Percentiles rank a stretch among this genome's conserved stretches.
phyloP scores from a whole-genome alignment of 2,113 vertebrate species.

The Monarcha castaneiventris region DNA sequence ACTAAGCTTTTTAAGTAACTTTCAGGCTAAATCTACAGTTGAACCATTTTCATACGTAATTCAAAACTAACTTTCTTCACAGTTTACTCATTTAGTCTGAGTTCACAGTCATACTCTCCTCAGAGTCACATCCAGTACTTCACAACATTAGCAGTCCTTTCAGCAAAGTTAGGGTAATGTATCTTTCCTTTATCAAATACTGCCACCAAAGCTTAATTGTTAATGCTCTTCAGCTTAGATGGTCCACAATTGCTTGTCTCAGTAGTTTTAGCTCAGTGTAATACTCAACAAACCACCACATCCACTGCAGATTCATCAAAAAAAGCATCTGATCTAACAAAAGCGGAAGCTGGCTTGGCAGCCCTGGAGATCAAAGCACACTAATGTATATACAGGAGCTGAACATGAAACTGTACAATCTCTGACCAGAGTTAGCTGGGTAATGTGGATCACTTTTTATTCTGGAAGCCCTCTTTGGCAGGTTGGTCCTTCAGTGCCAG shows the following conservation, averaged over 20 bases:
- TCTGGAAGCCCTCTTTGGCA: not conserved
- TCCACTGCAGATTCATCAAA: constrained; percentile 34
- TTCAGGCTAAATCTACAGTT: not conserved
- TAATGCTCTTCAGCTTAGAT: constrained; percentile 8
- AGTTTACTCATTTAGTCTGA: not conserved
- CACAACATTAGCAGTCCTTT: not conserved
- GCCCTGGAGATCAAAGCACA: not conserved
- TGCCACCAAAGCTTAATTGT: constrained; percentile 42
- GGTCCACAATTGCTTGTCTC: constrained; percentile 19
- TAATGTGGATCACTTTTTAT: not conserved
- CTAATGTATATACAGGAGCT: not conserved
- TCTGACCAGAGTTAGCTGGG: not conserved
- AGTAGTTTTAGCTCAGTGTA: constrained; percentile 25
- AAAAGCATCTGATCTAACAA: not conserved
- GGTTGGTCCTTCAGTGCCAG: not conserved
- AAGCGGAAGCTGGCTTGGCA: not conserved
- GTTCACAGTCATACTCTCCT: not conserved
- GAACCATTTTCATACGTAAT: not conserved
- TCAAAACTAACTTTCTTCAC: not conserved
- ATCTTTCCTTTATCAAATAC: constrained; percentile 22
- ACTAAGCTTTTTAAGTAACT: not conserved
- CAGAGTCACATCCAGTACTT: not conserved
- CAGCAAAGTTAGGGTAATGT: constrained; percentile 11
- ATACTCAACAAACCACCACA: not conserved
- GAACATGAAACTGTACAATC: not conserved